Evolutionary conservation across 2,797 vertebrate genomes (phyloP).

Genomic region (Parauchenoglanis punctatus): DNA sequence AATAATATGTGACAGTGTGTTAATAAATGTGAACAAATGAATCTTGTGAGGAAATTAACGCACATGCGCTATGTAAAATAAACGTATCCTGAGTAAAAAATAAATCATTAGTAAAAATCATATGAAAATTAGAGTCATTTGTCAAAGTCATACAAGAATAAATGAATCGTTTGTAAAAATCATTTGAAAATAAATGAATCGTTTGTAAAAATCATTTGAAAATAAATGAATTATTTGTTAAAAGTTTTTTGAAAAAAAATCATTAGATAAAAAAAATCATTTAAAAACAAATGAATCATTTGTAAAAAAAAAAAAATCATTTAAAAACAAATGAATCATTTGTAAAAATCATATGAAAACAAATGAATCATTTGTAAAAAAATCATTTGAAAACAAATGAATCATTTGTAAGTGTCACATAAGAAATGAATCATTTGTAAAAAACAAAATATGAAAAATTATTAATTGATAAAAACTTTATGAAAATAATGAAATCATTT

Average conservation of each 20-base stretch:
- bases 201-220: background rate
- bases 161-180: background rate
- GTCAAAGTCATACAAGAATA: too few species aligned
- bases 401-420: too few species aligned
- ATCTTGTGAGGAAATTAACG: background rate
- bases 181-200: background rate
- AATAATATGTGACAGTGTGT: background rate
- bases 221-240: background rate
- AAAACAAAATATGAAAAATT: background rate
- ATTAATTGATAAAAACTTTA: background rate
- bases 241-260: too few species aligned
- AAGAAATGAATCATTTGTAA: too few species aligned
- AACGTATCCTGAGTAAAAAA: background rate
- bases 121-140: background rate
- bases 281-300: too few species aligned
- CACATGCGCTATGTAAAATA: too few species aligned
- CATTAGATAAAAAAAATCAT: too few species aligned
- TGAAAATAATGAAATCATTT: background rate
- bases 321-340: background rate
- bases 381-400: background rate
- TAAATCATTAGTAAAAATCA: background rate
- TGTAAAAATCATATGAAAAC: too few species aligned
- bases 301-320: background rate
- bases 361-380: too few species aligned
- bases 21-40: background rate